Percentiles rank a stretch among this genome's conserved stretches.
Evolutionary conservation across 2,888 invertebrate genomes (phyloP).

Genomic region (Epinotia demarniana): DNA sequence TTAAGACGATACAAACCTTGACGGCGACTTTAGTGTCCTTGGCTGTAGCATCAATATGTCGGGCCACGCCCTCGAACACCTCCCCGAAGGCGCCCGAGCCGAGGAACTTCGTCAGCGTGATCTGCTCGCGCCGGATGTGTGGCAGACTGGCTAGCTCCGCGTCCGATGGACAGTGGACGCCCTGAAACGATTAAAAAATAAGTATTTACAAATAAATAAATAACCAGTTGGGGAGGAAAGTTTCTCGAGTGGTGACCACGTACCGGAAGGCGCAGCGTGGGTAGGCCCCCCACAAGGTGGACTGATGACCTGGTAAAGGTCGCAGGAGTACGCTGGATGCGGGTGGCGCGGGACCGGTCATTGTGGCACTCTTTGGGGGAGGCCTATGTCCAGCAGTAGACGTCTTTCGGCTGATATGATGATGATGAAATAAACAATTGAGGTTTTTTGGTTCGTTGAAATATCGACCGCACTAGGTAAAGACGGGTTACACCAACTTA

Average conservation of each 20-base stretch:
- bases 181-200: constrained; percentile 57
- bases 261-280: too few species aligned
- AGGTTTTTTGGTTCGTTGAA: background rate
- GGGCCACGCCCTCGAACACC: constrained; percentile 96
- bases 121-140: constrained; percentile 93
- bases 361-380: too few species aligned
- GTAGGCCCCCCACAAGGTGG: too few species aligned
- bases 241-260: too few species aligned
- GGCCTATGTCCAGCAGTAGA: too few species aligned
- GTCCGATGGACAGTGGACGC: constrained; percentile 85
- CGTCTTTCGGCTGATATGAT: too few species aligned
- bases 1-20: constrained; percentile 84
- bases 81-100: constrained; percentile 99
- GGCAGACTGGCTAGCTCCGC: constrained; percentile 92
- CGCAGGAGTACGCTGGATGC: too few species aligned
- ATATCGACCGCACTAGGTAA: background rate
- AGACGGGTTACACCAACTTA: too few species aligned
- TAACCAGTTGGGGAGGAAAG: background rate
- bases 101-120: constrained; percentile 93
- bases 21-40: constrained; percentile 93
- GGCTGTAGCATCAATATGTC: constrained; percentile 85
- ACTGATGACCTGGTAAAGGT: too few species aligned
- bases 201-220: too few species aligned
- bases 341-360: too few species aligned
- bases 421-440: background rate